These are phyloP conservation scores for Pionites leucogaster DNA, from an alignment of 2,113 vertebrate species.

Conservation along the genomic window DNA sequence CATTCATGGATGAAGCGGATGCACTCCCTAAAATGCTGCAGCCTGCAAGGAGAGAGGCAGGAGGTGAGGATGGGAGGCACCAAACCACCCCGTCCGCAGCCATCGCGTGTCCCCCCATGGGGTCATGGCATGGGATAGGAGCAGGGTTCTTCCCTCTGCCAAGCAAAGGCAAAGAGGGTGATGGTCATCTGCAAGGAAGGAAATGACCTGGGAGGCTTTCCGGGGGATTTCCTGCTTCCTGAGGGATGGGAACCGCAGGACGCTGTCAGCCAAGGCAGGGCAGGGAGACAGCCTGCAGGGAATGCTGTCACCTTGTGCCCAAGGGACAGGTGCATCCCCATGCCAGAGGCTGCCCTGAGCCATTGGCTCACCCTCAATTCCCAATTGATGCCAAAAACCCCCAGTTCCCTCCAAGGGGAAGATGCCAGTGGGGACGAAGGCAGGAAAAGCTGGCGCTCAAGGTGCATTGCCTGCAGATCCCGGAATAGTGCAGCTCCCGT, in stretches of 20 bases:
- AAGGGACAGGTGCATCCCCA: fast-evolving
- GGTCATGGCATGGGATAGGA: fast-evolving
- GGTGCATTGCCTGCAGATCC: not conserved
- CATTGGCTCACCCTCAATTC: not conserved
- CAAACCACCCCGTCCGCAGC: not conserved
- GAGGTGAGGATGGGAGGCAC: not conserved
- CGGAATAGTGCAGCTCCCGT: not conserved
- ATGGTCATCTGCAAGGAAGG: not conserved
- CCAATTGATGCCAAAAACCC: not conserved
- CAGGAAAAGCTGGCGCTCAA: not conserved
- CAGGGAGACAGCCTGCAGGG: no score
- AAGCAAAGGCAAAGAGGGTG: not conserved
- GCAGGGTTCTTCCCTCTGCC: not conserved
- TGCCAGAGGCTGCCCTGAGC: not conserved
- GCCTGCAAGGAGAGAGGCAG: slow-evolving; percentile 64
- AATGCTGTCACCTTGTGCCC: not conserved
- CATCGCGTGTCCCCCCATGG: fast-evolving
- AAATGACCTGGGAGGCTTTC: not conserved
- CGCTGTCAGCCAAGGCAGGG: not conserved
- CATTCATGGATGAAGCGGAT: slow-evolving; percentile 89
- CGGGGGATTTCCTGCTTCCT: not conserved
- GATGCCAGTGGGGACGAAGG: fast-evolving
- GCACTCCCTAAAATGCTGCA: slow-evolving; percentile 87
- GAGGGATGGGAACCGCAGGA: fast-evolving
- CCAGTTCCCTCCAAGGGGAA: not conserved